phyloP scores from a whole-genome alignment of 2,797 vertebrate genomes.

The Pangasius sanitwongsei region DNA sequence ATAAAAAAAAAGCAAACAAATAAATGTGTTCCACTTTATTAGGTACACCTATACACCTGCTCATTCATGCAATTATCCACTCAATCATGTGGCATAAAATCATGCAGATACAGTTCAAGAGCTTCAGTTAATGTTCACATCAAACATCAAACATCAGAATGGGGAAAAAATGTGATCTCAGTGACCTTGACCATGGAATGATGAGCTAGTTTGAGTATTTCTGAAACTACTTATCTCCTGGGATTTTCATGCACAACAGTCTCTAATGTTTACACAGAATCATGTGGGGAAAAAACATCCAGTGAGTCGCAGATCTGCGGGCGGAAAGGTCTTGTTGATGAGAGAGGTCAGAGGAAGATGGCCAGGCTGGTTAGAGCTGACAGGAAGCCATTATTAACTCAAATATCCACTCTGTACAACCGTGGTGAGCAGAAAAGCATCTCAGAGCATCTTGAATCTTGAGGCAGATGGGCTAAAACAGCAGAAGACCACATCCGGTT shows the following conservation, averaged over 20 bases:
- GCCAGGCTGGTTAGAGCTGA: background rate
- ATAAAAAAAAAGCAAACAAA: background rate
- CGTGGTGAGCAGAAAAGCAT: background rate
- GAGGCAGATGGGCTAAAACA: background rate
- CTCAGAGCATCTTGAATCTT: too few species aligned
- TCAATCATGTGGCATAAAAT: background rate
- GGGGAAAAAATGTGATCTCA: background rate
- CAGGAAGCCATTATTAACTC: background rate
- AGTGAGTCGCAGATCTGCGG: background rate
- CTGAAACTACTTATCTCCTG: background rate
- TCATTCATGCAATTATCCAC: background rate
- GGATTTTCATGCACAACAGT: background rate
- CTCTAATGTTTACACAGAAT: background rate
- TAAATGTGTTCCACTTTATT: background rate
- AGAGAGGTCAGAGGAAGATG: background rate
- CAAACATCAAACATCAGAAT: background rate
- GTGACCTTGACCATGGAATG: background rate
- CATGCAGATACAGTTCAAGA: background rate
- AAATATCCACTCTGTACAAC: background rate
- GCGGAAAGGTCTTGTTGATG: background rate
- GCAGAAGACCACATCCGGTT: background rate
- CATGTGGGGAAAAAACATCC: background rate
- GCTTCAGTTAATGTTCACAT: background rate
- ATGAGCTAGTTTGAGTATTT: background rate
- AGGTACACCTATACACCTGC: background rate